Base-by-base conservation (phyloP, 2,113 vertebrate genomes). In the Mohoua ochrocephala region DNA sequence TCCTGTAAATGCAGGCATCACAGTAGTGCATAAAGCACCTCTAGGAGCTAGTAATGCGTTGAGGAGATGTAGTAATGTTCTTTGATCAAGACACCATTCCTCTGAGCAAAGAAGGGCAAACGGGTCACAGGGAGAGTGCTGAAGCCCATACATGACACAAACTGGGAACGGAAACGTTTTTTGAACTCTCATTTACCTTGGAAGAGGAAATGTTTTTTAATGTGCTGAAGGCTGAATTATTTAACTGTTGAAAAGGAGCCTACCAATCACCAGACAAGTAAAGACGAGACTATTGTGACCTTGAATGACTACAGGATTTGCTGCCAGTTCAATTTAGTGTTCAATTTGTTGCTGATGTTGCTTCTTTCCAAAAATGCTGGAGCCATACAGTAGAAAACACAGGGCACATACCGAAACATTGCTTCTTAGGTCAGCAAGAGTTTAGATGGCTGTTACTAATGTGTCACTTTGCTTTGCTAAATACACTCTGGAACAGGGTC, bases 241-340 rank as follows among this genome's bases (percentile, higher is more conserved):
- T 76, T 80, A 89, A 79, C 78, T 77, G 63, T 47, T 95, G 63
- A 80, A 93, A 85, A 85, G 63, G 82, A 96, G 63, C 45, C 74
- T 87, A 96, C 89, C 78, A 93, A 90, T 91, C 87, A 87, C 89
- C 54, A 94, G 45, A 83, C 21, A 27, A 94, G 67, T 65, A 74
- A 89, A 95, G 79, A 94, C 17, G 30, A 91, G 79, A 93, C 93
- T 74, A 54, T 82, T 92, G 83, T 91, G 73, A 87, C 76, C 73
- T 89, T 95, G 93, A 93, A 92, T 89, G 68, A 92, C 76, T 95
- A 89, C 71, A 92, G 71, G 76, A 92, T 95, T 95, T 93, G 91
- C 89, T 97, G 95, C 89, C 93, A 93, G 71, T 81, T 95, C 84
- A 81, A 53, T 70, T 94, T 88, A 92, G 79, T 3, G 3, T 92